Percentiles rank a stretch among this genome's conserved stretches.
Evolutionary conservation across 2,888 invertebrate species (phyloP).

Genomic region (Acanthoscelides obtectus): DNA sequence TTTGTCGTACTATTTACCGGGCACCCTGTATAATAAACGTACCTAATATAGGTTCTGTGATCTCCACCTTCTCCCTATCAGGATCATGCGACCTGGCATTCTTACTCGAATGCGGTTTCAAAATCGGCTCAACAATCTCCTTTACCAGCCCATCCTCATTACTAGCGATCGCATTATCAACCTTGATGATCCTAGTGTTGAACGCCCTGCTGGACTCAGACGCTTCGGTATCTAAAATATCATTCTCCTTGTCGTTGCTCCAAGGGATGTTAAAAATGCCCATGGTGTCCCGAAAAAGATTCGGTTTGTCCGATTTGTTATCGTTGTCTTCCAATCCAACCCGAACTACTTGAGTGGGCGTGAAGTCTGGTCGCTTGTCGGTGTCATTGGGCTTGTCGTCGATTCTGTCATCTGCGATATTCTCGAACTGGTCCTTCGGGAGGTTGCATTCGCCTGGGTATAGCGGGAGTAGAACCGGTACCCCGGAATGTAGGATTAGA

Average conservation of each 20-base stretch:
- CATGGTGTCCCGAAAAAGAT: slow-evolving; percentile 42
- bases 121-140: slow-evolving; percentile 72
- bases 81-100: slow-evolving; percentile 50
- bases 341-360: slow-evolving; percentile 44
- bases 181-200: slow-evolving; percentile 38
- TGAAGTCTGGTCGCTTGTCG: slow-evolving; percentile 32
- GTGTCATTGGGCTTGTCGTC: slow-evolving; percentile 16
- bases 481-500: slow-evolving; percentile 68
- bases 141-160: slow-evolving; percentile 31
- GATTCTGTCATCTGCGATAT: slow-evolving; percentile 19
- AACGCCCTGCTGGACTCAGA: slow-evolving; percentile 58
- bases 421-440: slow-evolving; percentile 48
- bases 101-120: slow-evolving; percentile 58
- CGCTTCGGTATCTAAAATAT: slow-evolving; percentile 44
- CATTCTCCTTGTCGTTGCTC: slow-evolving; percentile 47
- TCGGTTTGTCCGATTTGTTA: slow-evolving; percentile 24
- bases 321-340: slow-evolving; percentile 41
- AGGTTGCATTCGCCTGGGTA: slow-evolving; percentile 74
- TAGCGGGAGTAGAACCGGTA: slow-evolving; percentile 67
- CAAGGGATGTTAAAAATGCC: slow-evolving; percentile 49
- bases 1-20: too few relatives aligned
- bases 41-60: slow-evolving; percentile 62
- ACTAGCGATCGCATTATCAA: slow-evolving; percentile 17
- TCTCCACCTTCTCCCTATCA: slow-evolving; percentile 49
- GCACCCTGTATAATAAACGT: too few relatives aligned